phyloP scores from a whole-genome alignment of 2,113 vertebrate species.

The Forbesichthys agassizii region DNA sequence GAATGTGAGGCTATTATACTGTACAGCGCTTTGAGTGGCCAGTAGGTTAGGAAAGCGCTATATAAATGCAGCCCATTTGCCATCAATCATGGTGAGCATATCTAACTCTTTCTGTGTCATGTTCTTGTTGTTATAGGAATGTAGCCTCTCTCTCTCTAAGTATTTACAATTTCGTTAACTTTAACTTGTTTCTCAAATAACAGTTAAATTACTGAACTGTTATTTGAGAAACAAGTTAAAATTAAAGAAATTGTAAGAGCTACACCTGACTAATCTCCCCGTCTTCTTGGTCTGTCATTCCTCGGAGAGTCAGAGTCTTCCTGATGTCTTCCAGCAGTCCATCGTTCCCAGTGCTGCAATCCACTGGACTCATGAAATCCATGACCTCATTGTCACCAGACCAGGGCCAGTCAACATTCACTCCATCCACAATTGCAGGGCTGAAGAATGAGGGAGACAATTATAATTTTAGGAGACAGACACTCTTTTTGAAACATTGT shows the following conservation, averaged over 20 bases:
- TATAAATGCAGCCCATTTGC: too few species aligned
- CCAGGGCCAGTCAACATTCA: conserved; percentile 77
- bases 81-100: too few species aligned
- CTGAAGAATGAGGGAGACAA: conserved; percentile 36
- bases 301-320: conserved; percentile 11
- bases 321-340: conserved; percentile 45
- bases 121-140: too few species aligned
- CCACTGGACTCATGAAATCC: conserved; percentile 40
- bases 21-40: too few species aligned
- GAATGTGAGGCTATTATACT: too few species aligned
- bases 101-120: too few species aligned
- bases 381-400: conserved; percentile 72
- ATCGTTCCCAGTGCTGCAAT: conserved; percentile 2
- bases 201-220: not conserved
- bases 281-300: conserved; percentile 45
- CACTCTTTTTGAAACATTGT: not conserved
- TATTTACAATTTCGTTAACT: too few species aligned
- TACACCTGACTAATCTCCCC: conserved; percentile 66
- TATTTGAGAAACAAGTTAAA: not conserved
- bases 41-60: too few species aligned
- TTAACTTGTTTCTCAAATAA: too few species aligned
- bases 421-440: conserved; percentile 40
- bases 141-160: too few species aligned
- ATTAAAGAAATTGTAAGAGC: not conserved
- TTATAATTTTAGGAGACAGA: not conserved